Percentiles rank a stretch among this genome's conserved stretches.
Evolutionary conservation across 2,797 vertebrate genomes (phyloP).

Genomic region (Coregonus sp.): DNA sequence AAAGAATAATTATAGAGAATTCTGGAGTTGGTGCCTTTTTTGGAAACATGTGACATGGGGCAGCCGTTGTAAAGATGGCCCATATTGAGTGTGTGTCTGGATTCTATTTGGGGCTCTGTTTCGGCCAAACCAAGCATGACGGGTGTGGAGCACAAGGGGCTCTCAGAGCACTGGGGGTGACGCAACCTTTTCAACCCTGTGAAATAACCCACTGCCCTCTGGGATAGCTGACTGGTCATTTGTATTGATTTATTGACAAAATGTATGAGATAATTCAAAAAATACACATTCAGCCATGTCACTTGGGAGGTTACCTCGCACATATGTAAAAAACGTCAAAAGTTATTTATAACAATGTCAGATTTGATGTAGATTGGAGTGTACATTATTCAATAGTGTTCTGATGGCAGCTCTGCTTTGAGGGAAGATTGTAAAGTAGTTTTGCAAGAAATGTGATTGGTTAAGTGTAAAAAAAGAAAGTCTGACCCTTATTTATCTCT

Average conservation of each 20-base stretch:
- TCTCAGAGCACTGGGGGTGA: slow-evolving; percentile 32
- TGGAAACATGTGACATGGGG: background rate
- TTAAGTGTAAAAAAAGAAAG: background rate
- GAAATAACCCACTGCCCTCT: slow-evolving; percentile 18
- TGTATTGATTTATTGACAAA: background rate
- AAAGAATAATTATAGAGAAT: background rate
- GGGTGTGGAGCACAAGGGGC: slow-evolving; percentile 21
- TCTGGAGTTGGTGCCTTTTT: background rate
- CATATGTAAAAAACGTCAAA: background rate
- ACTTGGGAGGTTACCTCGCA: background rate
- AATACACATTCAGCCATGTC: background rate
- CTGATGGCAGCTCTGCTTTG: too few species aligned
- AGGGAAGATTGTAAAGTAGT: too few species aligned
- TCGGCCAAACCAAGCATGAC: slow-evolving; percentile 56
- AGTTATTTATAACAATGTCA: background rate
- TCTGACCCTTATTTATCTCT: background rate
- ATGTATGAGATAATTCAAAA: background rate
- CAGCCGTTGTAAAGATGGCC: slow-evolving; percentile 45
- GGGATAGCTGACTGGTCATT: background rate
- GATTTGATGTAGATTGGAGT: background rate
- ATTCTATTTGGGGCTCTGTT: slow-evolving; percentile 58
- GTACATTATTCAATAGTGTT: too few species aligned
- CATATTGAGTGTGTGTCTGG: slow-evolving; percentile 26
- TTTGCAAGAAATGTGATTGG: background rate
- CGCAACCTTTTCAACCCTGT: slow-evolving; percentile 30